These are phyloP conservation scores for Ochropleura leucogaster DNA, from an alignment of 2,888 invertebrate genomes.

Conservation along the genomic window DNA sequence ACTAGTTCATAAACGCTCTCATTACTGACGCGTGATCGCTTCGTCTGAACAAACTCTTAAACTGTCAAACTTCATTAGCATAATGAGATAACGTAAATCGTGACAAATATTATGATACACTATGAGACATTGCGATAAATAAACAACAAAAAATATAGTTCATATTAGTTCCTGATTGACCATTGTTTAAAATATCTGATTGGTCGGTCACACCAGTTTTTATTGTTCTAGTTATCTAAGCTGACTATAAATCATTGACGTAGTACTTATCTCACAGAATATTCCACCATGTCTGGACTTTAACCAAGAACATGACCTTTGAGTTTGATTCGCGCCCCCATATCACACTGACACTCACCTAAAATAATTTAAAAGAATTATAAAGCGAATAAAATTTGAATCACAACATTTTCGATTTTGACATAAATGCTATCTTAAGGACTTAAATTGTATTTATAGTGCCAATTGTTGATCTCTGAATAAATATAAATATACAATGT, in stretches of 20 bases:
- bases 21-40: background rate
- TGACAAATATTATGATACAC: constrained; percentile 48
- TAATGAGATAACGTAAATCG: constrained; percentile 49
- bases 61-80: constrained; percentile 26
- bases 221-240: constrained; percentile 31
- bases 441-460: no score
- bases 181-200: constrained; percentile 53
- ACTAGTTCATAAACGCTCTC: background rate
- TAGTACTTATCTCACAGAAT: background rate
- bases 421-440: no score
- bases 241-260: constrained; percentile 18
- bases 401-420: no score
- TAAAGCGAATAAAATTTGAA: no score
- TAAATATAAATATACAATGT: no score
- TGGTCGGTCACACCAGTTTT: constrained; percentile 12
- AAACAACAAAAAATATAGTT: constrained; percentile 37
- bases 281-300: background rate
- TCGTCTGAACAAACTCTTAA: constrained; percentile 14
- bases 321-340: background rate
- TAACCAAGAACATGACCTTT: background rate
- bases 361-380: no score
- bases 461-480: no score
- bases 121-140: constrained; percentile 9
- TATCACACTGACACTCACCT: background rate
- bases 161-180: constrained; percentile 46